Conservation (phyloP, 2,797 vertebrate genomes). For the Melanotaenia maccullochi region DNA sequence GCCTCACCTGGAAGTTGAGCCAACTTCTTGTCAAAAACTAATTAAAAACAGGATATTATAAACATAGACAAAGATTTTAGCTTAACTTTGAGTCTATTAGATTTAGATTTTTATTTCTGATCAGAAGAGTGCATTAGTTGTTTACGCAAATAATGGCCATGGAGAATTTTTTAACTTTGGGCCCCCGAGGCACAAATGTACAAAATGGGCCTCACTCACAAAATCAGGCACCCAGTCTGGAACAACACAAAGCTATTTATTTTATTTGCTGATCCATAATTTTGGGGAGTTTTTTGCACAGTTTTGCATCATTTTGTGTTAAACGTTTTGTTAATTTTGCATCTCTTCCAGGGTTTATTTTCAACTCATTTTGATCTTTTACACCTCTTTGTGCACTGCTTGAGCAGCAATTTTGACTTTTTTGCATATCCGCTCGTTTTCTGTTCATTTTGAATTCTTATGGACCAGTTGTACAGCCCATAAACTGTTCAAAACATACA, state of each 20-base stretch:
- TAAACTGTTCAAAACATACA: neutral
- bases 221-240: neutral
- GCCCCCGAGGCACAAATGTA: neutral
- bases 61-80: neutral
- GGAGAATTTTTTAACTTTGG: neutral
- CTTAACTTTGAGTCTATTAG: neutral
- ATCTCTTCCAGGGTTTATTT: neutral
- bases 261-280: neutral
- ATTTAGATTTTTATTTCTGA: neutral
- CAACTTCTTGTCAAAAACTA: conserved; percentile 1
- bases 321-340: neutral
- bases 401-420: neutral
- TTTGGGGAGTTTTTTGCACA: neutral
- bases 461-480: neutral
- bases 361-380: neutral
- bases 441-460: neutral
- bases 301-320: neutral
- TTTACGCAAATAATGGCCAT: neutral
- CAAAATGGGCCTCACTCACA: neutral
- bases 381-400: neutral
- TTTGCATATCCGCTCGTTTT: neutral
- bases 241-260: neutral
- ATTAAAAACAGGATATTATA: neutral
- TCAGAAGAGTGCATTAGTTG: neutral
- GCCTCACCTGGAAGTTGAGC: conserved; percentile 4